phyloP scores from a whole-genome alignment of 2,797 vertebrate genomes.

The Bothrops alternatus region DNA sequence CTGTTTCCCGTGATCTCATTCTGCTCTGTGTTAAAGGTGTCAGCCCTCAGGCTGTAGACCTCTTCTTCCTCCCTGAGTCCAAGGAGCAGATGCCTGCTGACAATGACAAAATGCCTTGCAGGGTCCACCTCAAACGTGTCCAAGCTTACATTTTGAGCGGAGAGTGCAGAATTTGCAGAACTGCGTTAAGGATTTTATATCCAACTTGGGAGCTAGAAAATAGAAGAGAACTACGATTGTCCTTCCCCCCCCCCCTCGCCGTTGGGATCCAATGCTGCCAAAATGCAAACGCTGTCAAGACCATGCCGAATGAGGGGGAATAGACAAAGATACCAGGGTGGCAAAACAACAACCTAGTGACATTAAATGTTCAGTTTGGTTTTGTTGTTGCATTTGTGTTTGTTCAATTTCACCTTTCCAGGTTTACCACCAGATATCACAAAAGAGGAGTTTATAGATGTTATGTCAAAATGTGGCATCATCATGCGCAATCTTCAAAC shows the following conservation, averaged over 20 bases:
- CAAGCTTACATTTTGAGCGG: background rate
- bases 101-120: background rate
- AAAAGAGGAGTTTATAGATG: constrained; percentile 85
- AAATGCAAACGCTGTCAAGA: background rate
- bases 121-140: background rate
- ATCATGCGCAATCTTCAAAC: constrained; percentile 91
- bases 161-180: background rate
- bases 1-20: background rate
- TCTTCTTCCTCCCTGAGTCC: background rate
- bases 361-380: no score
- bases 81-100: background rate
- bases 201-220: background rate
- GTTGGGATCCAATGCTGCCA: background rate
- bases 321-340: background rate
- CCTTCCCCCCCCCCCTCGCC: no score
- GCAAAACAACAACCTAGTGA: background rate
- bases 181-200: background rate
- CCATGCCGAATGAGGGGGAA: background rate
- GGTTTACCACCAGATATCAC: constrained; percentile 93
- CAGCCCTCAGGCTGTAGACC: background rate
- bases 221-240: background rate
- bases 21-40: background rate
- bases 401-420: constrained; percentile 57
- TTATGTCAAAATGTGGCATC: constrained; percentile 96
- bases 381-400: background rate